Evolutionary conservation across 2,888 invertebrate genomes (phyloP).

Genomic region (Platycheirus rosarum): DNA sequence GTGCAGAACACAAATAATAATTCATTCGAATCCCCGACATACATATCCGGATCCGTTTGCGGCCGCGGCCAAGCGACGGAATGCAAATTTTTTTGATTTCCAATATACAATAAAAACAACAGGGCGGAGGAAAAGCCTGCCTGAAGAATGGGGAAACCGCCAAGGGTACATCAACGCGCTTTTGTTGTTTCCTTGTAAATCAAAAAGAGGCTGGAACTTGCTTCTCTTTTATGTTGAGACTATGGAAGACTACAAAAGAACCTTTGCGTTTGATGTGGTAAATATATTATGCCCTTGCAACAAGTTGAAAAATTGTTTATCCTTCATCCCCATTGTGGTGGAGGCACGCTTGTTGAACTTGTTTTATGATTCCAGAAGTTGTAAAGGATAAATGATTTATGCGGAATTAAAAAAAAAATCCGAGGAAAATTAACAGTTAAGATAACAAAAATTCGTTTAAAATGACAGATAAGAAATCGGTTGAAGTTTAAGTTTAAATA

Average conservation of each 20-base stretch:
- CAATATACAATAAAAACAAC: constrained; percentile 6
- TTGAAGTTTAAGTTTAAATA: no score
- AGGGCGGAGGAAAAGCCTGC: background rate
- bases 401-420: constrained; percentile 1
- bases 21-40: constrained; percentile 65
- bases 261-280: constrained; percentile 24
- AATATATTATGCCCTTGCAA: constrained; percentile 33
- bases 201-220: constrained; percentile 5
- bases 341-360: constrained; percentile 15
- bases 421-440: no score
- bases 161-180: constrained; percentile 17
- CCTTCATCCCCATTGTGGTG: background rate
- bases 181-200: constrained; percentile 34
- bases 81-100: constrained; percentile 67
- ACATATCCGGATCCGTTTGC: constrained; percentile 55
- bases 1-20: constrained; percentile 42
- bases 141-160: constrained; percentile 23
- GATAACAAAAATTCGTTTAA: no score
- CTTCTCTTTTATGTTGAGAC: no score
- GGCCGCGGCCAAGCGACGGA: constrained; percentile 14
- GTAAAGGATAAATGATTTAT: constrained; percentile 37
- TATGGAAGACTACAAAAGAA: constrained; percentile 28
- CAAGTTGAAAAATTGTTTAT: constrained; percentile 12
- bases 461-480: no score
- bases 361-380: constrained; percentile 11